Percentiles rank a stretch among this genome's conserved stretches.
These are phyloP conservation scores for Drosophila fungiperda DNA, from an alignment of 2,888 invertebrate species.

Conservation along the genomic window DNA sequence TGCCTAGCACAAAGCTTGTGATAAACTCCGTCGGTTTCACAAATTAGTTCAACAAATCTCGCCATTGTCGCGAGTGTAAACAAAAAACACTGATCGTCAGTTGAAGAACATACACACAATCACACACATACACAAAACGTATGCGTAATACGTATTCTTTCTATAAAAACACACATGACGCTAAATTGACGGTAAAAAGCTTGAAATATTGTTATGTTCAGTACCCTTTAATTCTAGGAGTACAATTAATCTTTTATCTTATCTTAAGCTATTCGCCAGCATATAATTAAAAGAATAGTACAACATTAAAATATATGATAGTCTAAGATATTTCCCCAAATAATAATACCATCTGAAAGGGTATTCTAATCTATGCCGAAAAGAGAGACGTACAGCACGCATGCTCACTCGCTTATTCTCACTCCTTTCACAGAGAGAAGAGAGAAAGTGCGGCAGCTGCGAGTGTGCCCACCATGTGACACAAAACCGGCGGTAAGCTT, in stretches of 20 bases:
- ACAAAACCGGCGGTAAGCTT: slow-evolving; percentile 46
- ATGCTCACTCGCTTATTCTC: slow-evolving; percentile 42
- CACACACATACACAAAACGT: background rate
- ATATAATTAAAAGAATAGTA: background rate
- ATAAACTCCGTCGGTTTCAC: slow-evolving; percentile 38
- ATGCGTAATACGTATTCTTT: slow-evolving; percentile 13
- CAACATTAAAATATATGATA: background rate
- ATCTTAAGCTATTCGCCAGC: background rate
- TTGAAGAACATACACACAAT: slow-evolving; percentile 16
- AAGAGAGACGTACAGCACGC: slow-evolving; percentile 18
- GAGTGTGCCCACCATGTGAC: slow-evolving; percentile 47
- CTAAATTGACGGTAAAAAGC: slow-evolving; percentile 26
- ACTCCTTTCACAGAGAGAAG: slow-evolving; percentile 1
- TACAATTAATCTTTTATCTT: background rate
- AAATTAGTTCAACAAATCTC: slow-evolving; percentile 27
- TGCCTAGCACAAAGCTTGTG: slow-evolving; percentile 3
- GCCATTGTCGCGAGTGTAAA: slow-evolving; percentile 45
- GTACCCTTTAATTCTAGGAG: background rate
- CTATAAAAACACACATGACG: slow-evolving; percentile 12
- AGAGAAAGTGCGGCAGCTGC: slow-evolving; percentile 42
- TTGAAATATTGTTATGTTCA: slow-evolving; percentile 27
- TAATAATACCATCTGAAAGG: background rate
- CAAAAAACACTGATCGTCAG: slow-evolving; percentile 65
- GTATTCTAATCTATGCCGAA: slow-evolving; percentile 7
- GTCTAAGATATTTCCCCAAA: background rate